Evolutionary conservation across 2,113 vertebrate genomes (phyloP).

Genomic region (Tragelaphus buxtoni): DNA sequence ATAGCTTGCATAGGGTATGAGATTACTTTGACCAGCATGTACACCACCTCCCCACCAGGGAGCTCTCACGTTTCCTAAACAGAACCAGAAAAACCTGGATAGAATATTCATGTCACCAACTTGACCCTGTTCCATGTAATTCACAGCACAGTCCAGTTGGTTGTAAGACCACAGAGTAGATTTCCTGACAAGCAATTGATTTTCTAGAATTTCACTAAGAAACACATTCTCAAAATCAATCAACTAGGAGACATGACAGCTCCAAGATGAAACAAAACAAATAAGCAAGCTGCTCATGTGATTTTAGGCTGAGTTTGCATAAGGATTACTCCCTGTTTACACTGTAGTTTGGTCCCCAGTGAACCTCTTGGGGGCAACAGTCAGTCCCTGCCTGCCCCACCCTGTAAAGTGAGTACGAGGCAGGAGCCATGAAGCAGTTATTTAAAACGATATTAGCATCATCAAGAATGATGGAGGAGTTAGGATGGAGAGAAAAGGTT

Average conservation of each 20-base stretch:
- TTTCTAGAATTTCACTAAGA: neutral
- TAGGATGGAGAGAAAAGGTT: neutral
- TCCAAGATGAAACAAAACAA: neutral
- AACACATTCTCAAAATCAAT: neutral
- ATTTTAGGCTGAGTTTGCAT: neutral
- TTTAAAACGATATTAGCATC: neutral
- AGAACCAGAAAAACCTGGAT: neutral
- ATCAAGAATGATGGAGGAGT: neutral
- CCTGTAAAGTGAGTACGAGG: neutral
- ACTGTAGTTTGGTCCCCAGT: neutral
- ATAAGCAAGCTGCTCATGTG: neutral
- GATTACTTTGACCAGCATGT: neutral
- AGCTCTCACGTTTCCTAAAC: neutral
- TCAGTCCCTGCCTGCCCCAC: neutral
- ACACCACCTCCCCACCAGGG: neutral
- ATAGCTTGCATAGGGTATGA: neutral
- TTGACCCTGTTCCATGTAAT: neutral
- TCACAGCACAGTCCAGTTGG: neutral
- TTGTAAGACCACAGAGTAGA: neutral
- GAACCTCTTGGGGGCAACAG: neutral
- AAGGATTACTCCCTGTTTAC: neutral
- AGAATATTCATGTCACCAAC: neutral
- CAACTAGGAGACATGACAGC: neutral
- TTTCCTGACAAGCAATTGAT: neutral
- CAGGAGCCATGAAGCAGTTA: neutral